phyloP scores from a whole-genome alignment of 2,113 vertebrate genomes.

The Sylvia atricapilla region DNA sequence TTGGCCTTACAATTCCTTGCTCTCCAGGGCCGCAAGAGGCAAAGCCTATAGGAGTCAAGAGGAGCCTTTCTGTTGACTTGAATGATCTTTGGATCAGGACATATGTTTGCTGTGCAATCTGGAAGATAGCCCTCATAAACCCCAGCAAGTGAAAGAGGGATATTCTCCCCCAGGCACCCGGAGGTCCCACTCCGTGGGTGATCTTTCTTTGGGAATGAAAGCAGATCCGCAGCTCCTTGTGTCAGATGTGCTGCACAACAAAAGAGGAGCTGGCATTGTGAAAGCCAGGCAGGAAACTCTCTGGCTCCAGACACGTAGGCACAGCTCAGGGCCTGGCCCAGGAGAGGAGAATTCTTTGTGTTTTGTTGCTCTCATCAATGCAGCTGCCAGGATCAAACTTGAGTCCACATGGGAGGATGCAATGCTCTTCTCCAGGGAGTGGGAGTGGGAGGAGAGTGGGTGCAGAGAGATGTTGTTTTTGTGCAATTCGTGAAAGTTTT shows the following conservation, averaged over 20 bases:
- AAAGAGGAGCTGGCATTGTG: constrained; percentile 12
- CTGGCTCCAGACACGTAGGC: constrained; percentile 31
- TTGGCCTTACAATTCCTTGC: neutral
- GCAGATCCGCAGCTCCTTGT: neutral
- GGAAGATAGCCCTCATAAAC: constrained; percentile 4
- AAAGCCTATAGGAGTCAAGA: neutral
- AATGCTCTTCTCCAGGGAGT: neutral
- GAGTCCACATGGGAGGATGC: neutral
- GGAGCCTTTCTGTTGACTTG: neutral
- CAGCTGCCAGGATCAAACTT: neutral
- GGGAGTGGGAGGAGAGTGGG: neutral
- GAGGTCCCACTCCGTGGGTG: neutral
- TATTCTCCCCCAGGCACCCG: neutral
- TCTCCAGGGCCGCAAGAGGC: neutral
- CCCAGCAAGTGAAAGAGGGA: neutral
- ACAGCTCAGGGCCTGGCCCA: neutral
- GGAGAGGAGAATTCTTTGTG: neutral
- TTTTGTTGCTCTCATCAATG: neutral
- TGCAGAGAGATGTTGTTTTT: neutral
- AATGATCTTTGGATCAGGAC: neutral
- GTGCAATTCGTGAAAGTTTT: neutral
- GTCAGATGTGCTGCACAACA: neutral
- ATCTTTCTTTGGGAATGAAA: constrained; percentile 18
- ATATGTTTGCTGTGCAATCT: neutral
- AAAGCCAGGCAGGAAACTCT: neutral